Conservation (phyloP, 2,888 invertebrate genomes). For the Ptilodon capucinus region DNA sequence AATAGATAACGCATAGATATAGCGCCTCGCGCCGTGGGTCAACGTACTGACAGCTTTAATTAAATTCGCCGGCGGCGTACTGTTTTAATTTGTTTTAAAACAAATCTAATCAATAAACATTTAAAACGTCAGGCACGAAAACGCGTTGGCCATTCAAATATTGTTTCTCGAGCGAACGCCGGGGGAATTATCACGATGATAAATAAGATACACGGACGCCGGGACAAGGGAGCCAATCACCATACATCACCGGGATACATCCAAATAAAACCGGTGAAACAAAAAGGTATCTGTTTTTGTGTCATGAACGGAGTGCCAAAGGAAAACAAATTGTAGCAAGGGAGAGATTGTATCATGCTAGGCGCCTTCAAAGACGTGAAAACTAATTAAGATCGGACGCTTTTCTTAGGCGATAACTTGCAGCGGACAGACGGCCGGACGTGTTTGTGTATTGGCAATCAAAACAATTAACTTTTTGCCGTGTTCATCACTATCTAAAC, state of each 20-base stretch:
- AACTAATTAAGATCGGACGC: constrained; percentile 82
- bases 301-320: constrained; percentile 69
- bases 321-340: constrained; percentile 81
- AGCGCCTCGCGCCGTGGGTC: constrained; percentile 41
- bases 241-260: constrained; percentile 77
- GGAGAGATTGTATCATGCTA: constrained; percentile 76
- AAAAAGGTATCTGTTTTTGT: constrained; percentile 68
- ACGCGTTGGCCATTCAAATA: constrained; percentile 65
- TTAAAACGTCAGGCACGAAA: constrained; percentile 58
- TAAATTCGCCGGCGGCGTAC: constrained; percentile 63
- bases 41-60: constrained; percentile 61
- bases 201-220: constrained; percentile 74
- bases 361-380: constrained; percentile 80
- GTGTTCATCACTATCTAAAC: constrained; percentile 64
- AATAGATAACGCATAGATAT: constrained; percentile 60
- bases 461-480: constrained; percentile 81
- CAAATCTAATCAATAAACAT: constrained; percentile 72
- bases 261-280: constrained; percentile 74
- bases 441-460: constrained; percentile 78
- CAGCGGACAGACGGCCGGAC: constrained; percentile 66
- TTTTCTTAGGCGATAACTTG: constrained; percentile 80
- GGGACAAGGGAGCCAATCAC: constrained; percentile 79
- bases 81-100: constrained; percentile 70
- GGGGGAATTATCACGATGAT: constrained; percentile 77
- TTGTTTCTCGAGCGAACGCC: constrained; percentile 65